Evolutionary conservation across 1,140 invertebrate species (phyloP), one percentile per base, ranked within the genome.

Genomic region (Magallana gigas): DNA sequence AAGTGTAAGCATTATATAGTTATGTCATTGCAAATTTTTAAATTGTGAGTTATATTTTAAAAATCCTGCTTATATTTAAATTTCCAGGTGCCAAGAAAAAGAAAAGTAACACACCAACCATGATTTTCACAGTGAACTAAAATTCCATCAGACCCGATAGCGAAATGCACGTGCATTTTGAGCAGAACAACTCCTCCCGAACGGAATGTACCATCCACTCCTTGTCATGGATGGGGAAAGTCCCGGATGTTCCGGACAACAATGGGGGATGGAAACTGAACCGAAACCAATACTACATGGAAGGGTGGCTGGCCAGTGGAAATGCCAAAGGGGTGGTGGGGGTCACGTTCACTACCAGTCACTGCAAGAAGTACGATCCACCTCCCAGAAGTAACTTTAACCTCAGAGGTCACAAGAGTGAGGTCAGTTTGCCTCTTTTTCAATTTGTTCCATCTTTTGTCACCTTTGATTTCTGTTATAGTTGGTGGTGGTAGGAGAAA

Each of bases 221-320:
- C 90, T 96, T 99, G 92, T 98, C 98, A 92, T 99, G 98, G 98
- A 99, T 99, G 98, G 98, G 98, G 90, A 98, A 99, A 95, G 98
- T 99, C 91, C 98, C 98, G 86, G 98, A 99, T 94, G 97, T 98
- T 93, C 97, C 98, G 96, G 97, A 92, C 36, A 93, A 94, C 90
- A 80, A 91, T 16, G 91, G 92, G 29, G 95, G 95, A 4, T 95
- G 95, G 98, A 98, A 98, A 95, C 95, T 99, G 89, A 98, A 98
- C 95, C 96, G 98, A 89, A 97, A 97, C 91, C 98, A 98, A 96
- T 99, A 99, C 94, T 99, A 99, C 94, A 98, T 99, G 95, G 98
- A 99, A 95, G 98, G 98, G n/a, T 99, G 98, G 98, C 95, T 99
- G 92, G 98, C 98, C 81, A 98, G 98, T 62, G 98, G 98, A 89